Evolutionary conservation across 2,113 vertebrate genomes (phyloP), one percentile per base, ranked within the genome.

Genomic region (Epinephelus lanceolatus): DNA sequence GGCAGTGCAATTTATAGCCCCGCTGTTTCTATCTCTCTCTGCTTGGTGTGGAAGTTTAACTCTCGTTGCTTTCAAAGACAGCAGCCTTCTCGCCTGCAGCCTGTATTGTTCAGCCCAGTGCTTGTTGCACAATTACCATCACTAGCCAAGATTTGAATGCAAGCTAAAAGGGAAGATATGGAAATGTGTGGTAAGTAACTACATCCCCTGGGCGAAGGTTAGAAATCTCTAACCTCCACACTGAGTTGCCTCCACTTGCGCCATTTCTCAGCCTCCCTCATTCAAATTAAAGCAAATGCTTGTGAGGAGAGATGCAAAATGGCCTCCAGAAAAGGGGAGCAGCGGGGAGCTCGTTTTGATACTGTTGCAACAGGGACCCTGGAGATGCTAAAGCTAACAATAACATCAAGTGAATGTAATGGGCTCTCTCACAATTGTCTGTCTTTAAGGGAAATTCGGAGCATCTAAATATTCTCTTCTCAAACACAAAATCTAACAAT

Each of bases 111-210:
- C 55, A 86, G 23, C 19, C 21, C 11, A 55, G 53, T 55, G 82
- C 76, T 86, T 80, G 85, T 87, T 86, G 82, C 80, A 87, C 88
- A 90, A 84, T 89, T 83, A 87, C 80, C 23, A 85, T 83, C 82
- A 67, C 67, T 90, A 2, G 67, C 81, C 75, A 77, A 61, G 52
- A 84, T 90, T 86, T 89, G 81, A 85, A 89, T 80, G 78, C 62
- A 82, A 65, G 78, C 75, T 76, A 75, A 83, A 89, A 87, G 65
- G 17, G 68, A 86, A 82, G 81, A 81, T 85, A 89, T 82, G 83
- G 80, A 91, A 93, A 93, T 89, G 74, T 80, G 78, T 5, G 40
- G 83, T 78, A 65, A 84, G 70, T 83, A 86, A 89, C 84, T 84
- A 69, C 76, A 61, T 81, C 82, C 90, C 69, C 66, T 81, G 70